These are phyloP conservation scores for Columba janthina DNA, from an alignment of 2,113 vertebrate genomes.

Conservation along the genomic window DNA sequence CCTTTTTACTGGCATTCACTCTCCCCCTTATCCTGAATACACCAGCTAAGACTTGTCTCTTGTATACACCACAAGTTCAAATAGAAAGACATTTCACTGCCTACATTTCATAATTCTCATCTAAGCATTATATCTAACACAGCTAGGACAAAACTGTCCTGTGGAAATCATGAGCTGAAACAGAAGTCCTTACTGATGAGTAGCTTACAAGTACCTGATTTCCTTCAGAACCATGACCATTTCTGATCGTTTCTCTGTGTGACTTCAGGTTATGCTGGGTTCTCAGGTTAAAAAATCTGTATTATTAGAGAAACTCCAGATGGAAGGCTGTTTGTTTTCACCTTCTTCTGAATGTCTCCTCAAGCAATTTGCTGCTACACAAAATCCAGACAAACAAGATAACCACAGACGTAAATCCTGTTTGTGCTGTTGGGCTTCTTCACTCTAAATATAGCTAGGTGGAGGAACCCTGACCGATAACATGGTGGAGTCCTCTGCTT, in stretches of 20 bases:
- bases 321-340: constrained; percentile 34
- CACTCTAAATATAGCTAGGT: neutral
- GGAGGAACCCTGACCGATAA: neutral
- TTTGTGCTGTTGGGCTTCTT: constrained; percentile 27
- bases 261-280: neutral
- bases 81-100: neutral
- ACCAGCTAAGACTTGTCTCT: neutral
- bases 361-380: neutral
- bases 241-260: constrained; percentile 19
- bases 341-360: constrained; percentile 27
- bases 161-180: neutral
- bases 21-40: neutral
- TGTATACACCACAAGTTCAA: neutral
- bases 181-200: neutral
- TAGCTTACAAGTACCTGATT: neutral
- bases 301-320: constrained; percentile 1
- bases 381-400: constrained; percentile 40
- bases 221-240: neutral
- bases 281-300: neutral
- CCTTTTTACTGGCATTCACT: neutral
- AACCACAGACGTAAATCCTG: neutral
- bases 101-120: neutral
- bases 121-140: neutral
- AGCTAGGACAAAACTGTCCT: neutral
- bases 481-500: neutral